phyloP scores from a whole-genome alignment of 2,888 invertebrate species.

The Carabus problematicus region DNA sequence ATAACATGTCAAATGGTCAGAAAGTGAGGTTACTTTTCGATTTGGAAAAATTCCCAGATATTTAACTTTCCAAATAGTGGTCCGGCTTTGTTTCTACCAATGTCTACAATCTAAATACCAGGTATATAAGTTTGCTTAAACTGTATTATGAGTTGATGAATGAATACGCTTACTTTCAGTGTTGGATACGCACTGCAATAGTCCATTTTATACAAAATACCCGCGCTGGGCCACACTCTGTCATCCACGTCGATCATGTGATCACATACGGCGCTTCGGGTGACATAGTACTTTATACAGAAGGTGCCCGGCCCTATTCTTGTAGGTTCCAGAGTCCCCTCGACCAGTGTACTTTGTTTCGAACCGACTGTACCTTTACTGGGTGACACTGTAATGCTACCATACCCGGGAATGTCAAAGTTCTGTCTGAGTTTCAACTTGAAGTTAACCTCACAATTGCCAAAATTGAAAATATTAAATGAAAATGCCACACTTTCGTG shows the following conservation, averaged over 20 bases:
- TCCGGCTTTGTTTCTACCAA: conserved; percentile 28
- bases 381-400: neutral
- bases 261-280: neutral
- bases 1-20: neutral
- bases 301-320: neutral
- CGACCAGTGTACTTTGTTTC: neutral
- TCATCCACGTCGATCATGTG: neutral
- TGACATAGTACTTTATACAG: conserved; percentile 12
- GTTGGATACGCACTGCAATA: conserved; percentile 32
- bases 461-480: conserved; percentile 22
- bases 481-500: neutral
- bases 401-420: neutral
- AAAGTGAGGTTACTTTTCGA: conserved; percentile 11
- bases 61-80: conserved; percentile 29
- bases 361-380: neutral
- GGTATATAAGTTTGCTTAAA: neutral
- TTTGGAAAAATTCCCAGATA: conserved; percentile 26
- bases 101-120: conserved; percentile 18
- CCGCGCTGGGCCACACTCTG: neutral
- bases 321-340: neutral
- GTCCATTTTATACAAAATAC: conserved; percentile 3
- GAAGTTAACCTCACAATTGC: conserved; percentile 11
- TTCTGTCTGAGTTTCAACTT: neutral
- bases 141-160: neutral
- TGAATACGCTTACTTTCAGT: conserved; percentile 15